These are phyloP conservation scores for Gadus macrocephalus DNA, from an alignment of 2,113 vertebrate genomes.

Conservation along the genomic window DNA sequence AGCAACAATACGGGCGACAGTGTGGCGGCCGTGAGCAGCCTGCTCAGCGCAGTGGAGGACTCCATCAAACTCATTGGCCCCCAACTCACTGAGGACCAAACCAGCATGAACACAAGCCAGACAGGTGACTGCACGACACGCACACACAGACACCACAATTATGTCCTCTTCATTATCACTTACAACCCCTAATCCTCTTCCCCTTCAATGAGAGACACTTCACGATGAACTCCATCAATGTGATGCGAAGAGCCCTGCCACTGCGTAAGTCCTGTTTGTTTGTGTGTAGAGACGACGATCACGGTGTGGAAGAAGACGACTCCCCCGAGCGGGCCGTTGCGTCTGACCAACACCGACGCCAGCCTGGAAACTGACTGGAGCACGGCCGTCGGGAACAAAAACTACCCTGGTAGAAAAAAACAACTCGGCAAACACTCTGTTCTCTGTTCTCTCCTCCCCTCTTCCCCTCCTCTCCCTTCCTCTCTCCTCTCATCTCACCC, in stretches of 20 bases:
- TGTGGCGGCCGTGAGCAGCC: slow-evolving; percentile 23
- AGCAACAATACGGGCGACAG: slow-evolving; percentile 7
- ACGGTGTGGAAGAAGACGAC: slow-evolving; percentile 44
- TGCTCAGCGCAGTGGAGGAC: slow-evolving; percentile 61
- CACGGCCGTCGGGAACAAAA: slow-evolving; percentile 31
- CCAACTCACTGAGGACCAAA: slow-evolving; percentile 57
- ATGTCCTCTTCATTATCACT: not conserved
- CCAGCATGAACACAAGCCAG: slow-evolving; percentile 44
- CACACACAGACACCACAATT: not conserved
- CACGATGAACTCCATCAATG: not conserved
- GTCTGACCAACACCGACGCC: slow-evolving; percentile 50
- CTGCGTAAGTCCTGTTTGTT: not conserved
- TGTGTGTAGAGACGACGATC: slow-evolving; percentile 63
- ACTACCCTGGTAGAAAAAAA: slow-evolving; percentile 49
- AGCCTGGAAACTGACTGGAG: slow-evolving; percentile 69
- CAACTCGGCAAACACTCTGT: not conserved
- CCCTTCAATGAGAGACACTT: not conserved
- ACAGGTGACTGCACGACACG: slow-evolving; percentile 39
- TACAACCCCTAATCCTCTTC: not conserved
- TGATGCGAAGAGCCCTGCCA: not conserved
- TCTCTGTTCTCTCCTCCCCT: not conserved
- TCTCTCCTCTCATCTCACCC: not conserved
- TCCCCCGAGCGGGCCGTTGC: slow-evolving; percentile 35
- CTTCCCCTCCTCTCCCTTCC: not conserved
- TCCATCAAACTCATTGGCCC: slow-evolving; percentile 65